These are phyloP conservation scores for Nymphalis urticae DNA, from an alignment of 2,888 invertebrate species.

Conservation along the genomic window DNA sequence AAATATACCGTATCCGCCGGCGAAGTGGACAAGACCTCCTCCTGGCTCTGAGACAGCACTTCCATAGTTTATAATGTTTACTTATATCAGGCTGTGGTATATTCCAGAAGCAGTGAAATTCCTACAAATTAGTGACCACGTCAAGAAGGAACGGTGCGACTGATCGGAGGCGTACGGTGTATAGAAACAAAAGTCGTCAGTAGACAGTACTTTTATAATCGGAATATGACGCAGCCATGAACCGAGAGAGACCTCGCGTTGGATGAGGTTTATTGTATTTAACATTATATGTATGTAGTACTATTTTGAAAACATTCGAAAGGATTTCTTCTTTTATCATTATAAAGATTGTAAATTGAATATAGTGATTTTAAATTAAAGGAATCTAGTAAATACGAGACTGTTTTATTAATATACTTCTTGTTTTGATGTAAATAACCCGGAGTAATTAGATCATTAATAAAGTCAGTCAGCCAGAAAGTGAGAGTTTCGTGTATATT, in stretches of 20 bases:
- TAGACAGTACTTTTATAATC: conserved; percentile 4
- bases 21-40: conserved; percentile 49
- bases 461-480: too few relatives aligned
- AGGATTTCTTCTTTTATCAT: too few relatives aligned
- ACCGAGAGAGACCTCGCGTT: not conserved
- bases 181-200: not conserved
- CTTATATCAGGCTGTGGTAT: too few relatives aligned
- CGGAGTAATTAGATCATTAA: too few relatives aligned
- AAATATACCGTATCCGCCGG: conserved; percentile 54
- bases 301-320: too few relatives aligned
- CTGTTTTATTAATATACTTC: too few relatives aligned
- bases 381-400: too few relatives aligned
- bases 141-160: not conserved
- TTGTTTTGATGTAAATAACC: too few relatives aligned
- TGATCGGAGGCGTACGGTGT: not conserved
- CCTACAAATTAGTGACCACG: not conserved
- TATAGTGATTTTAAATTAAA: too few relatives aligned
- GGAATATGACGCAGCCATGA: conserved; percentile 5
- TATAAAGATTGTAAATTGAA: too few relatives aligned
- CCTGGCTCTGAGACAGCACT: conserved; percentile 12
- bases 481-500: too few relatives aligned
- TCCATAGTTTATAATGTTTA: conserved; percentile 12
- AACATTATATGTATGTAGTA: too few relatives aligned
- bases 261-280: not conserved
- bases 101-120: not conserved